These are phyloP conservation scores for Ceratosolen solmsi DNA, from an alignment of 1,140 invertebrate species.

Conservation along the genomic window DNA sequence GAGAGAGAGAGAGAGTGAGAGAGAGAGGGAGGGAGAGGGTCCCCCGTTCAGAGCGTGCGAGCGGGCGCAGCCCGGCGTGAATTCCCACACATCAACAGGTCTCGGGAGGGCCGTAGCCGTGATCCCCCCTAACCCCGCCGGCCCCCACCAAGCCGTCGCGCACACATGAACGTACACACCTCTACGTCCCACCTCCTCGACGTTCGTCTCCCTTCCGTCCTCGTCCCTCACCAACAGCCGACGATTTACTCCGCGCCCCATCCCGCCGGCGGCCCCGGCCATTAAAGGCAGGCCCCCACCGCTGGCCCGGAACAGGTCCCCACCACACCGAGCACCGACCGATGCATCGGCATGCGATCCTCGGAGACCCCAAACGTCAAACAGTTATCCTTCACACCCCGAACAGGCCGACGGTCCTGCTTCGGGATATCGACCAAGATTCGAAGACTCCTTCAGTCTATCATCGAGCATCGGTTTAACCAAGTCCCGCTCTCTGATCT, in stretches of 20 bases:
- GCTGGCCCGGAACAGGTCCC: background rate
- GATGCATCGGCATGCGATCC: constrained; percentile 72
- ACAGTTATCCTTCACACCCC: constrained; percentile 70
- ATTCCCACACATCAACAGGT: constrained; percentile 74
- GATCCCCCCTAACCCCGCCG: background rate
- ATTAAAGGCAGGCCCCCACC: constrained; percentile 54
- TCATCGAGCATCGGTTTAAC: background rate
- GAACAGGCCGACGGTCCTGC: constrained; percentile 53
- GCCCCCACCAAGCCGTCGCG: background rate
- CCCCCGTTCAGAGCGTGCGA: constrained; percentile 29
- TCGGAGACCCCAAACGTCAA: constrained; percentile 73
- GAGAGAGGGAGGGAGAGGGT: background rate
- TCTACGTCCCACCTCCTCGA: too few relatives aligned
- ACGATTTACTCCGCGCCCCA: too few relatives aligned
- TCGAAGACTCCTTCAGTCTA: background rate
- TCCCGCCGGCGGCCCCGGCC: constrained; percentile 15
- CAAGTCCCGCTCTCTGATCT: background rate
- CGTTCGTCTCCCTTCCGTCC: constrained; percentile 46
- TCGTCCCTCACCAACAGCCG: too few relatives aligned
- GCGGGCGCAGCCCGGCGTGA: constrained; percentile 59
- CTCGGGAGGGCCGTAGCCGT: constrained; percentile 61
- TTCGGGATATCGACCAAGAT: background rate
- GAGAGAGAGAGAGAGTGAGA: background rate
- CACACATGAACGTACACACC: too few relatives aligned
- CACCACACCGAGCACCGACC: constrained; percentile 17